phyloP scores from a whole-genome alignment of 1,140 invertebrate genomes.

The Bombus turneri region DNA sequence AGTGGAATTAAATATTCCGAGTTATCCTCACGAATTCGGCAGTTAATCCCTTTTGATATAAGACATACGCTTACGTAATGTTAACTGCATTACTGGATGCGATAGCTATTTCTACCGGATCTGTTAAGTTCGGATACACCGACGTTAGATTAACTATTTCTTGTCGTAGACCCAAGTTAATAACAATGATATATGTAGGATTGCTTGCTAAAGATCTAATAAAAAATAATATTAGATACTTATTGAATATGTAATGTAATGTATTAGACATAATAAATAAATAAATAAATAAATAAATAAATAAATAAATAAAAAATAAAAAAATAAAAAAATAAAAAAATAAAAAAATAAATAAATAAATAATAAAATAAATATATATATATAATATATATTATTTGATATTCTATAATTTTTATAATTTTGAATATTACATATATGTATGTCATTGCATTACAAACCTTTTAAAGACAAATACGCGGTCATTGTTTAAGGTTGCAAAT shows the following conservation, averaged over 20 bases:
- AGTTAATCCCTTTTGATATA: background rate
- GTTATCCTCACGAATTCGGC: background rate
- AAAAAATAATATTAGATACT: conserved; percentile 7
- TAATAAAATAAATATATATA: no score
- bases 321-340: no score
- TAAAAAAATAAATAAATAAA: no score
- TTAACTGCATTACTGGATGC: conserved; percentile 66
- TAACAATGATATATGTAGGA: conserved; percentile 80
- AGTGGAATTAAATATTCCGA: background rate
- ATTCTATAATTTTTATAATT: no score
- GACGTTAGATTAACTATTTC: conserved; percentile 78
- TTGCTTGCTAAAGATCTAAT: conserved; percentile 79
- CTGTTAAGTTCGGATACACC: conserved; percentile 73
- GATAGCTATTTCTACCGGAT: conserved; percentile 81
- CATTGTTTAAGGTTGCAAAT: conserved; percentile 74
- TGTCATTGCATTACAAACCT: conserved; percentile 69
- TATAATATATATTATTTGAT: no score
- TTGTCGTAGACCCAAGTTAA: conserved; percentile 80
- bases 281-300: no score
- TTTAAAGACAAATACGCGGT: conserved; percentile 79
- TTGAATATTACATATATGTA: no score
- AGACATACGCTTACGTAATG: conserved; percentile 50
- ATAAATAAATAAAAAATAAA: no score
- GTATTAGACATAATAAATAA: no score
- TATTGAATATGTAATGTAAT: background rate